Evolutionary conservation across 2,797 vertebrate genomes (phyloP).

Genomic region (Scomberomorus guttatus): DNA sequence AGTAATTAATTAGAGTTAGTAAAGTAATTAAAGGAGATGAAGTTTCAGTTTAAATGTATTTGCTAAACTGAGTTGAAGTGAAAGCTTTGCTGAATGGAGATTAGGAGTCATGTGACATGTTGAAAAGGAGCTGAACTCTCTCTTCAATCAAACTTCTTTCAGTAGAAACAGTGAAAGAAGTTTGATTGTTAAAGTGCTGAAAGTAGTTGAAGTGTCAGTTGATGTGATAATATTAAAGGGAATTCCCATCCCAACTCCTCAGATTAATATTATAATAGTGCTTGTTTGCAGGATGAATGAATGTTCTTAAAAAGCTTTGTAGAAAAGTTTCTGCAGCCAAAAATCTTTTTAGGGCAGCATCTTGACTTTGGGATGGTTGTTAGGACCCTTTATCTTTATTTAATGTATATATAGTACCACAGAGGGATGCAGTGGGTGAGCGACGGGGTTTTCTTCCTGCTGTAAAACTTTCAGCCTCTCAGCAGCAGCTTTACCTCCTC

Average conservation of each 20-base stretch:
- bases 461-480: slow-evolving; percentile 9
- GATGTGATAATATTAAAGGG: not conserved
- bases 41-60: no score
- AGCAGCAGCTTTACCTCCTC: not conserved
- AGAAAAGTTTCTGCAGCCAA: not conserved
- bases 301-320: not conserved
- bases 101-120: no score
- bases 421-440: not conserved
- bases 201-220: no score
- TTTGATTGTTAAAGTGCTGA: no score
- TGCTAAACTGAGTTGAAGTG: no score
- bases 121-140: no score
- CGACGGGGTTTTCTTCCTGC: not conserved
- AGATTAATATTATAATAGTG: not conserved
- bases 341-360: not conserved
- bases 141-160: no score
- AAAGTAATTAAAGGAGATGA: no score
- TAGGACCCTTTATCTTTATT: not conserved
- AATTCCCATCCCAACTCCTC: not conserved
- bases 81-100: no score
- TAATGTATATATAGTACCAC: no score
- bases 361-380: not conserved
- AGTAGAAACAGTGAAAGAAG: no score
- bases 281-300: not conserved
- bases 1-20: no score